These are phyloP conservation scores for Penaeus indicus DNA, from an alignment of 1,140 invertebrate species.

Conservation along the genomic window DNA sequence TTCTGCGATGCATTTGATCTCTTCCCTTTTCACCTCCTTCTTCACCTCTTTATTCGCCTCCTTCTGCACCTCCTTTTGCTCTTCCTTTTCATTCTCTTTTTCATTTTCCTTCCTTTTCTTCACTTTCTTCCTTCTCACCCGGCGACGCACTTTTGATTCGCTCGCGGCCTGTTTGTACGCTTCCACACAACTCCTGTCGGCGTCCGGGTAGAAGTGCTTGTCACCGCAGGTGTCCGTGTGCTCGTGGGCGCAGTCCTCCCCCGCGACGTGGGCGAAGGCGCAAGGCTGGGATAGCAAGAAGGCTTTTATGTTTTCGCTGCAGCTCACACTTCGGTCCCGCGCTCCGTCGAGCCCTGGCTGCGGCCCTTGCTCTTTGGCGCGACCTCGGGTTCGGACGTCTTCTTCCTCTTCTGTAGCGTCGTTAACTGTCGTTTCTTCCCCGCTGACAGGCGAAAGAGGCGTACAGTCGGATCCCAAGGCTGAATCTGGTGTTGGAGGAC, in stretches of 20 bases:
- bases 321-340: conserved; percentile 43
- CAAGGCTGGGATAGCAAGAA: conserved; percentile 44
- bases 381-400: neutral
- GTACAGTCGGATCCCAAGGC: neutral
- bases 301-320: conserved; percentile 47
- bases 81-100: neutral
- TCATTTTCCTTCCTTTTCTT: neutral
- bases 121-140: neutral
- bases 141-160: neutral
- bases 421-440: neutral
- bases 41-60: neutral
- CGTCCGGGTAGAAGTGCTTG: neutral
- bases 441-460: no score
- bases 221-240: no score
- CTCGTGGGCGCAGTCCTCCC: no score
- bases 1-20: neutral
- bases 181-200: neutral
- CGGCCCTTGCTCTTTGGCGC: neutral
- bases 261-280: neutral
- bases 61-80: neutral
- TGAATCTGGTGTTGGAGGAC: neutral
- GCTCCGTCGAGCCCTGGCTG: neutral
- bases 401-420: neutral
- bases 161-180: neutral
- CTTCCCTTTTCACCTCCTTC: conserved; percentile 15